Base-by-base conservation (phyloP, 2,797 vertebrate species). In the Champsocephalus gunnari region DNA sequence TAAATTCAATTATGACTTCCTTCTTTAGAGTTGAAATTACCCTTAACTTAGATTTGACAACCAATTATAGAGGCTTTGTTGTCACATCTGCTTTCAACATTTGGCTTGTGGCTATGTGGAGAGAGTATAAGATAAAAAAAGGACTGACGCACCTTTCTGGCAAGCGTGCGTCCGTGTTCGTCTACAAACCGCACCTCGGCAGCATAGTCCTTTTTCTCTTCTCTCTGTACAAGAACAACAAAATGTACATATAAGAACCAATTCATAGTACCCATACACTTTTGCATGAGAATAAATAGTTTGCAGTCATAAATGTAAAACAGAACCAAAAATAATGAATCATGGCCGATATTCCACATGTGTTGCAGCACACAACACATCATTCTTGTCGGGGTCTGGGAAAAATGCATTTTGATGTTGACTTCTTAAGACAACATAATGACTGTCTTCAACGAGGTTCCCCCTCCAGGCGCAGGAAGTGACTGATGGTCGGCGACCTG, bases 131-230 rank as follows among this genome's bases (percentile, higher is more conserved):
- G 5, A 55, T 43, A 34, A 56, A 72, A 62, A 72, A 16, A 54
- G 3, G n/a, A 43, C 0, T n/a, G 32, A 71, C 84, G 74, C 48
- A 92, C 96, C 88, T 91, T 97, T 95, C 96, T 97, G 50, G 94
- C 94, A 66, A 96, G 87, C 3, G 94, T 91, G 83, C 94, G 96
- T 88, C 96, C 97, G 1, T 95, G 96, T 49, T 98, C 96, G 5
- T 98, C 97, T 0, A 95, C 95, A 88, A 96, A 97, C 82, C 96
- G 96, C 50, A 96, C 93, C 88, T 97, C 97, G 0, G 86, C 59
- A 38, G 77, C 92, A 75, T 93, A 93, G 75, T 95, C 95, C 70
- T 94, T 93, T 73, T 94, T 93, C 83, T 96, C 95, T 0, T 95
- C 94, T 9, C 92, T 96, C 97, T 98, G 92, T 57, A 55, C 10